Evolutionary conservation across 2,113 vertebrate species (phyloP), one percentile per base, ranked within the genome.

Genomic region (Semnornis frantzii): DNA sequence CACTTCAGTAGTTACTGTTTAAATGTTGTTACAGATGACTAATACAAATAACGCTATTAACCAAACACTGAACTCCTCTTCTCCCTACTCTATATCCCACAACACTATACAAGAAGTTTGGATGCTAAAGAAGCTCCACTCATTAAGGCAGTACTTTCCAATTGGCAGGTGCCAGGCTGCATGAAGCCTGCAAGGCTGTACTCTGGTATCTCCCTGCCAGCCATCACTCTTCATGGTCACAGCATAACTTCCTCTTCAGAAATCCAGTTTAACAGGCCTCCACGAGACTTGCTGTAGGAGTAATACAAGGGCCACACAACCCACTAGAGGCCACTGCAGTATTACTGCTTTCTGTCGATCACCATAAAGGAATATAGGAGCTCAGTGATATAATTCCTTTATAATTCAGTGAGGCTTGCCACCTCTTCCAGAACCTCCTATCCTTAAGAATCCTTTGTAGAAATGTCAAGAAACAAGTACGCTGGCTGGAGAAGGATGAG

Each of bases 271-370:
- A 44, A 55, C 0, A 63, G 15, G 46, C 52, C 52, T 66, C n/a
- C 14, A 27, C 30, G 39, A 63, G n/a, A 70, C 20, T 17, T 52
- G 7, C 10, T 12, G 11, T 7, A 39, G 42, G 30, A 70, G 16
- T 15, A 83, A 50, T 6, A 73, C 15, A 88, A 58, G 9, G n/a
- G 57, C 72, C 17, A 3, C 28, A 92, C 8, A 90, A 92, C 58
- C 73, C 93, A 78, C 84, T 78, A 90, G 83, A 84, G 83, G 86
- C 65, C 89, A 84, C 83, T 88, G 81, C 64, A 37, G 73, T 52
- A 48, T 60, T 82, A 54, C 10, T 48, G 70, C 23, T 86, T 88
- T 42, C 52, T 19, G 5, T 11, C 21, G 24, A 87, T 27, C 46
- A 24, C 15, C 0, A 0, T 20, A 62, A 34, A 77, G 28, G 25